phyloP scores from a whole-genome alignment of 2,888 invertebrate species.

The Cynaeus angustus region DNA sequence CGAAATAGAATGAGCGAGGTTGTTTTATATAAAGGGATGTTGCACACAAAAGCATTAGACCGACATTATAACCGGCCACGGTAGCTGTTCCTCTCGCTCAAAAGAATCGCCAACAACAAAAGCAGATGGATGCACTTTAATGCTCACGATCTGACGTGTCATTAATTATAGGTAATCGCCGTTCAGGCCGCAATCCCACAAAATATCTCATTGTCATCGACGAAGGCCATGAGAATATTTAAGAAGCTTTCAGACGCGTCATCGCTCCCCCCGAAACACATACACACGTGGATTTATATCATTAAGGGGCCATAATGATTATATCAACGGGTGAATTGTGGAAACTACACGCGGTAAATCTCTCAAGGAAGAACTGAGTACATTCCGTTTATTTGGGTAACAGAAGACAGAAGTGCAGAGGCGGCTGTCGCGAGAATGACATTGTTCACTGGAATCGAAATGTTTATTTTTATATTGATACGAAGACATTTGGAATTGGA shows the following conservation, averaged over 20 bases:
- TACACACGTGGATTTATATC: constrained; percentile 35
- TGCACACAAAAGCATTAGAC: constrained; percentile 66
- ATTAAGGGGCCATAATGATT: constrained; percentile 38
- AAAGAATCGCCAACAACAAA: constrained; percentile 67
- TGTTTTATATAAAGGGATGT: constrained; percentile 65
- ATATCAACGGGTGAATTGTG: constrained; percentile 31
- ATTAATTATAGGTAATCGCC: constrained; percentile 70
- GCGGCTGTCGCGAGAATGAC: constrained; percentile 37
- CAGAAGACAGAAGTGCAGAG: constrained; percentile 6
- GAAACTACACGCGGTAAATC: constrained; percentile 28
- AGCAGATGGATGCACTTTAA: constrained; percentile 69
- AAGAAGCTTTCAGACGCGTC: constrained; percentile 42
- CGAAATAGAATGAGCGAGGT: constrained; percentile 62
- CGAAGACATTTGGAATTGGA: too few relatives aligned
- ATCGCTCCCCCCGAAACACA: constrained; percentile 34
- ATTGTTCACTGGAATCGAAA: constrained; percentile 41
- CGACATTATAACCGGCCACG: constrained; percentile 63
- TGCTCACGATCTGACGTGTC: constrained; percentile 69
- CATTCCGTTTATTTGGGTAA: constrained; percentile 26
- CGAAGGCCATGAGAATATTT: constrained; percentile 51
- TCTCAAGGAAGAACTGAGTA: constrained; percentile 21
- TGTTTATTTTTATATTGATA: too few relatives aligned
- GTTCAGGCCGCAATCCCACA: constrained; percentile 61
- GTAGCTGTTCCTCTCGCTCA: constrained; percentile 60
- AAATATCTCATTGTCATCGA: constrained; percentile 64